Evolutionary conservation across 2,888 invertebrate species (phyloP).

Genomic region (Cheiracanthium punctorium): DNA sequence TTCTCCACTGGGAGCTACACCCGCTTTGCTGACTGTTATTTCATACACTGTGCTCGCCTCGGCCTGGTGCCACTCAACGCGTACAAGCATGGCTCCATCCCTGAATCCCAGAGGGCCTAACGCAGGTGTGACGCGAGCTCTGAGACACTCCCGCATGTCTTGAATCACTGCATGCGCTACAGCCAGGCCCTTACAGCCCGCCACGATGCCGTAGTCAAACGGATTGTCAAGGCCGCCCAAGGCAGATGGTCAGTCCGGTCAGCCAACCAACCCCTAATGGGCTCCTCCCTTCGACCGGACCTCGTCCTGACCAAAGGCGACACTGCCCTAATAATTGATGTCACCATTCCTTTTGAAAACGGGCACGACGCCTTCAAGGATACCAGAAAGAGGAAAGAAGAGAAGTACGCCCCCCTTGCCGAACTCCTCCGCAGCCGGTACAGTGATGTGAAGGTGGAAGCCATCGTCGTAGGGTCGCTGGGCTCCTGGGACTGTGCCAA

Average conservation of each 20-base stretch:
- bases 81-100: neutral
- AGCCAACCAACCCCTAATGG: neutral
- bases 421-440: neutral
- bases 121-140: neutral
- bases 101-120: neutral
- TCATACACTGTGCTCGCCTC: neutral
- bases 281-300: neutral
- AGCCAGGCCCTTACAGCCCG: neutral
- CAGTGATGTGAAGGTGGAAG: neutral
- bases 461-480: neutral
- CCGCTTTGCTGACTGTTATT: neutral
- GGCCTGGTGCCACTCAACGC: neutral
- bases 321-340: neutral
- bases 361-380: neutral
- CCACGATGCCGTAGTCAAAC: neutral
- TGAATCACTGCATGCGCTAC: neutral
- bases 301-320: neutral
- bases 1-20: neutral
- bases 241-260: neutral
- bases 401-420: neutral
- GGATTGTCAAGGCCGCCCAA: neutral
- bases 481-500: neutral
- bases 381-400: neutral
- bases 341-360: slow-evolving; percentile 23
- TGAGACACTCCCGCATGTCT: slow-evolving; percentile 14